These are phyloP conservation scores for Larimichthys crocea DNA, from an alignment of 2,113 vertebrate species.

Conservation along the genomic window DNA sequence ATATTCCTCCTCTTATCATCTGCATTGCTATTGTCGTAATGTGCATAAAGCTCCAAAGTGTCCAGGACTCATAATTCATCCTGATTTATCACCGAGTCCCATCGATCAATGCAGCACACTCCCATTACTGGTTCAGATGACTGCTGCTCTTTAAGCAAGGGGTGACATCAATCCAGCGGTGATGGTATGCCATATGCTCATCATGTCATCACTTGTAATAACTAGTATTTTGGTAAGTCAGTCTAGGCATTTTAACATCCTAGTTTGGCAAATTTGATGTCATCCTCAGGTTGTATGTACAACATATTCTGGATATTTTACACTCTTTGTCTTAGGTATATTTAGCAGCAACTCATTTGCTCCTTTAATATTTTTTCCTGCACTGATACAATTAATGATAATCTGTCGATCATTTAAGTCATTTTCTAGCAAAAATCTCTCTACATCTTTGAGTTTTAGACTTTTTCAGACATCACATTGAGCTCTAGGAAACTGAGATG, in stretches of 20 bases:
- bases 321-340: too few relatives aligned
- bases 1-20: neutral
- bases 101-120: slow-evolving; percentile 63
- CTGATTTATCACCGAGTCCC: slow-evolving; percentile 41
- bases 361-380: neutral
- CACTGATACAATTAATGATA: neutral
- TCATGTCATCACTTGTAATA: slow-evolving; percentile 5
- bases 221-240: neutral
- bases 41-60: neutral
- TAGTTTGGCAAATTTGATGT: neutral
- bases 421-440: neutral
- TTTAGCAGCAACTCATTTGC: too few relatives aligned
- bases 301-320: neutral
- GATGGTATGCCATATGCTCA: neutral
- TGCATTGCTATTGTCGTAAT: slow-evolving; percentile 3
- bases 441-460: neutral
- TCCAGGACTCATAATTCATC: slow-evolving; percentile 28
- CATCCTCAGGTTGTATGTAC: neutral
- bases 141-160: slow-evolving; percentile 49
- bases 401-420: neutral
- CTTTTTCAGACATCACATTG: neutral
- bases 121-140: slow-evolving; percentile 56
- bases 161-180: slow-evolving; percentile 53
- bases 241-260: neutral
- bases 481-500: neutral